These are phyloP conservation scores for Narcine bancroftii DNA, from an alignment of 2,113 vertebrate genomes.

Conservation along the genomic window DNA sequence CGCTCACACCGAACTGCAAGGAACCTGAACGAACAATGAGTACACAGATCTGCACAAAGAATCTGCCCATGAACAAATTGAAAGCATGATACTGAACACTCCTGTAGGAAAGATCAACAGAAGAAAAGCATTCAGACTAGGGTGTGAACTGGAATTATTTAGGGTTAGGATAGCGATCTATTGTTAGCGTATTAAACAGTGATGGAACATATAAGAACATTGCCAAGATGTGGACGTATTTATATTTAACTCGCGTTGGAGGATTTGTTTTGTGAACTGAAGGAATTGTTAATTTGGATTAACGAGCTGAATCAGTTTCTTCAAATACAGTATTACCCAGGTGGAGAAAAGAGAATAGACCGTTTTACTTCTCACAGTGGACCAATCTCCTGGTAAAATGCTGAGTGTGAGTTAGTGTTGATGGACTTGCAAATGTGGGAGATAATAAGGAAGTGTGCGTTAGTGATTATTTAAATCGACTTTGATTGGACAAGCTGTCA, in stretches of 20 bases:
- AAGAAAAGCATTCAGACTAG: too few species aligned
- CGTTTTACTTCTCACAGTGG: not conserved
- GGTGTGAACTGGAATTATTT: too few species aligned
- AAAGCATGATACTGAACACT: not conserved
- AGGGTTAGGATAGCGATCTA: too few species aligned
- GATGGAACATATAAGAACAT: not conserved
- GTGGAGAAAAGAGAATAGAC: not conserved
- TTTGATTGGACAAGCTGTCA: constrained; percentile 6
- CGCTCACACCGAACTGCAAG: too few species aligned
- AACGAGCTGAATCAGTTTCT: too few species aligned
- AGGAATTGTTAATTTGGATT: not conserved
- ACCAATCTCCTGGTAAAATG: not conserved
- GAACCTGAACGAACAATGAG: too few species aligned
- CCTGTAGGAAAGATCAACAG: not conserved
- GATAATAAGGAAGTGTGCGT: not conserved
- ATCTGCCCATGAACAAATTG: not conserved
- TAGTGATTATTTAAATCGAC: not conserved
- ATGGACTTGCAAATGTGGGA: not conserved
- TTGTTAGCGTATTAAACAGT: too few species aligned
- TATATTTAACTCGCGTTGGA: not conserved
- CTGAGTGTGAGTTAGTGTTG: not conserved
- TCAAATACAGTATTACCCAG: too few species aligned
- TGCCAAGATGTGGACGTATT: not conserved
- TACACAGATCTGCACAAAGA: not conserved
- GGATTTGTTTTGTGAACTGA: not conserved